Percentiles rank a stretch among this genome's conserved stretches.
Conservation (phyloP, 1,140 invertebrate genomes). For the Drosophila kepulauana region DNA sequence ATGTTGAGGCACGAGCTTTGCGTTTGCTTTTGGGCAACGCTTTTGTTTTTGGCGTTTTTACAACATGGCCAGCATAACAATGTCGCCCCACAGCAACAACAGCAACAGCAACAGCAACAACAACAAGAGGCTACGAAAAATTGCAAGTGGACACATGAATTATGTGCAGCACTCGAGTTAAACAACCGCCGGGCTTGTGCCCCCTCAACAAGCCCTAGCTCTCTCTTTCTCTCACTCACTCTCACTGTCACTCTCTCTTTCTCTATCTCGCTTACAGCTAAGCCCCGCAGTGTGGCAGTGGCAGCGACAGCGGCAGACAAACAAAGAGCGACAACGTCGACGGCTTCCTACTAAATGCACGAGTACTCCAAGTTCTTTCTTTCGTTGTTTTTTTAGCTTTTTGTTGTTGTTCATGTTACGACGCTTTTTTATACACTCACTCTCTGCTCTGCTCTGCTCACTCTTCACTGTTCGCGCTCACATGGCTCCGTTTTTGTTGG, state of each 20-base stretch:
- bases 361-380: constrained; percentile 63
- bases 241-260: background rate
- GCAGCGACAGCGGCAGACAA: constrained; percentile 51
- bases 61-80: constrained; percentile 81
- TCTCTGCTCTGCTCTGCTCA: constrained; percentile 29
- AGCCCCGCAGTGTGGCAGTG: constrained; percentile 11
- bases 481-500: constrained; percentile 74
- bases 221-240: background rate
- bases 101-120: constrained; percentile 14
- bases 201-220: constrained; percentile 15
- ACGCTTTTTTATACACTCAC: constrained; percentile 63
- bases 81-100: constrained; percentile 55
- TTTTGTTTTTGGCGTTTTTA: constrained; percentile 81
- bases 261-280: constrained; percentile 10
- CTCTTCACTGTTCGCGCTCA: constrained; percentile 33
- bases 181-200: constrained; percentile 74
- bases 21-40: constrained; percentile 58
- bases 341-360: constrained; percentile 74
- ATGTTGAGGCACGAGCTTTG: constrained; percentile 7
- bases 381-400: constrained; percentile 27
- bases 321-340: constrained; percentile 58
- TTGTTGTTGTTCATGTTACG: constrained; percentile 31
- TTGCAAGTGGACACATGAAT: constrained; percentile 83
- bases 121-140: constrained; percentile 65
- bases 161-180: constrained; percentile 83